These are phyloP conservation scores for Hydropotes inermis DNA, from an alignment of 2,113 vertebrate genomes.

Conservation along the genomic window DNA sequence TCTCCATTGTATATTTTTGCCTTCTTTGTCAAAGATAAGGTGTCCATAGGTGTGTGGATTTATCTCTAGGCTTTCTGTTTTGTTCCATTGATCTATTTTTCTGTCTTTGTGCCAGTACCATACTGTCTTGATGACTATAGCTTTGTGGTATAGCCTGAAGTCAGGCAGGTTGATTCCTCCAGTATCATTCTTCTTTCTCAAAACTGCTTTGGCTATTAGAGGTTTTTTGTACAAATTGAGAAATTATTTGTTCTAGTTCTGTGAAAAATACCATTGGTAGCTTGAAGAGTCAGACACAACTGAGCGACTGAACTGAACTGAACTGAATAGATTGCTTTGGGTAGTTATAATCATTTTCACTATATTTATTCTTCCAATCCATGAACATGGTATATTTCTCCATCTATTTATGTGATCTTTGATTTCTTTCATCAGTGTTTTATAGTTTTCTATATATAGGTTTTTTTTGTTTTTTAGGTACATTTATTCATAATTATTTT, in stretches of 20 bases:
- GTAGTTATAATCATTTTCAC: not conserved
- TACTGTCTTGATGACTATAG: not conserved
- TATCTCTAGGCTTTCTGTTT: not conserved
- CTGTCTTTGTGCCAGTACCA: not conserved
- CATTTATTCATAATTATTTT: not conserved
- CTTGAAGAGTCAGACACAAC: not conserved
- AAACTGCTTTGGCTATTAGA: not conserved
- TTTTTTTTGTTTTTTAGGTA: not conserved
- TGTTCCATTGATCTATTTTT: not conserved
- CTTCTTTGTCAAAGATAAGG: not conserved
- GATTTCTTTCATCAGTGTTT: not conserved
- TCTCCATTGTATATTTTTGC: not conserved
- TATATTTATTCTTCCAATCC: not conserved
- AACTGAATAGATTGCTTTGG: not conserved
- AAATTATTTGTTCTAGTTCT: not conserved
- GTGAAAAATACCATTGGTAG: not conserved
- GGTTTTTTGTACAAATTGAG: not conserved
- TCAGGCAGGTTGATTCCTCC: not conserved
- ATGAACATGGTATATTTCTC: not conserved
- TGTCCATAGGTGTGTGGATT: fast-evolving
- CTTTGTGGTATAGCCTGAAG: not conserved
- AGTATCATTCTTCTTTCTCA: not conserved
- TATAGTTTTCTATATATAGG: not conserved
- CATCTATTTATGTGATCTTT: not conserved
- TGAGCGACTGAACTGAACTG: no score